Evolutionary conservation across 2,113 vertebrate genomes (phyloP).

Genomic region (Cervus canadensis): DNA sequence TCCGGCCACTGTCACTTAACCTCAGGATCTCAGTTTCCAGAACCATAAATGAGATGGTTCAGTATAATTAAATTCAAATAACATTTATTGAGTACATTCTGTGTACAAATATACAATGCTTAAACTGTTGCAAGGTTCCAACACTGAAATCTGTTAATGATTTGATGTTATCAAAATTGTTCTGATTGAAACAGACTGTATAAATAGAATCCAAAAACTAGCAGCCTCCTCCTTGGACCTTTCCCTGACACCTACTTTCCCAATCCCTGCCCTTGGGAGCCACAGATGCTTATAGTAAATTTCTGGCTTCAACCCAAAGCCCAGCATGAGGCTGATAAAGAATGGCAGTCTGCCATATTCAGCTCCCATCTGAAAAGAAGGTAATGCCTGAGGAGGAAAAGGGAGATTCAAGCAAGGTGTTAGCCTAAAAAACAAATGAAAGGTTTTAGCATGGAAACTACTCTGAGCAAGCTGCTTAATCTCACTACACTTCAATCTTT

Average conservation of each 20-base stretch:
- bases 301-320: not conserved
- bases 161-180: not conserved
- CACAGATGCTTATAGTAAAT: not conserved
- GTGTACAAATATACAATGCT: not conserved
- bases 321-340: not conserved
- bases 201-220: not conserved
- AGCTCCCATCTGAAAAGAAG: not conserved
- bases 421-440: not conserved
- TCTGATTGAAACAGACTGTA: not conserved
- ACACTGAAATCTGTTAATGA: constrained; percentile 12
- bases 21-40: not conserved
- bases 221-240: not conserved
- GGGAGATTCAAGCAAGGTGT: not conserved
- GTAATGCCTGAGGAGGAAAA: not conserved
- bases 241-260: not conserved
- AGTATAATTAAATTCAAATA: constrained; percentile 18
- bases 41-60: not conserved
- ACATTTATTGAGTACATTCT: not conserved
- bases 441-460: not conserved
- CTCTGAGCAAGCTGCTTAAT: not conserved
- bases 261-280: not conserved
- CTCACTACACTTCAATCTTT: not conserved
- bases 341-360: not conserved
- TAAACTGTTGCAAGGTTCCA: not conserved
- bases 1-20: not conserved